These are phyloP conservation scores for Pedicia rivosa DNA, from an alignment of 2,888 invertebrate species.

Conservation along the genomic window DNA sequence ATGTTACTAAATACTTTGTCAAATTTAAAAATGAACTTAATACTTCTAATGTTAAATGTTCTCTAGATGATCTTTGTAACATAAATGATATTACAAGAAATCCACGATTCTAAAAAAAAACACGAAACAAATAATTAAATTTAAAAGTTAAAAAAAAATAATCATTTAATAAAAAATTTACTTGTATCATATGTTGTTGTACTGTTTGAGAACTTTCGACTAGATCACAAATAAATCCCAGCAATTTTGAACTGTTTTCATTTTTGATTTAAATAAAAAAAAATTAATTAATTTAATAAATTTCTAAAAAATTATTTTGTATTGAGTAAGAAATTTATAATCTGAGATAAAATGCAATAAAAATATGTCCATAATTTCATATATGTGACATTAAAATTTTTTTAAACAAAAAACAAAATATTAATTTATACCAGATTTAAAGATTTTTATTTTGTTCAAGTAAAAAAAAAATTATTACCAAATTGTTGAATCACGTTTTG, in stretches of 20 bases:
- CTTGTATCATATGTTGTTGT: constrained; percentile 97
- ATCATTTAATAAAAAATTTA: constrained; percentile 1
- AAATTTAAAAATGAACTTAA: constrained; percentile 81
- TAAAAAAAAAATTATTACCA: constrained; percentile 45
- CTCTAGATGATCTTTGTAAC: constrained; percentile 81
- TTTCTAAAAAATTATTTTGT: no score
- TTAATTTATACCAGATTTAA: constrained; percentile 7
- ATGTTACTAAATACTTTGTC: constrained; percentile 85
- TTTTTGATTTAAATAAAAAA: no score
- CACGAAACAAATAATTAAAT: background rate
- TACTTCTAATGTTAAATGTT: constrained; percentile 88
- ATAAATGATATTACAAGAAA: constrained; percentile 96
- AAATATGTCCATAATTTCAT: constrained; percentile 3
- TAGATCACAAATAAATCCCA: constrained; percentile 94
- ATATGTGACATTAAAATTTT: constrained; percentile 1
- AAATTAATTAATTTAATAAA: no score
- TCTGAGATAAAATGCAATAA: constrained; percentile 1
- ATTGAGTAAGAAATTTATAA: no score
- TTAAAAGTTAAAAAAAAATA: background rate
- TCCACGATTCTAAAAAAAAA: constrained; percentile 55
- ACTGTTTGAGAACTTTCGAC: constrained; percentile 94
- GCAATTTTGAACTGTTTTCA: constrained; percentile 68
- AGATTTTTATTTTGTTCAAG: constrained; percentile 6
- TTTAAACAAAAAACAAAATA: constrained; percentile 8
- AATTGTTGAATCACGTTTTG: constrained; percentile 72